Evolutionary conservation across 2,888 invertebrate species (phyloP).

Genomic region (Drosophila neutralis): DNA sequence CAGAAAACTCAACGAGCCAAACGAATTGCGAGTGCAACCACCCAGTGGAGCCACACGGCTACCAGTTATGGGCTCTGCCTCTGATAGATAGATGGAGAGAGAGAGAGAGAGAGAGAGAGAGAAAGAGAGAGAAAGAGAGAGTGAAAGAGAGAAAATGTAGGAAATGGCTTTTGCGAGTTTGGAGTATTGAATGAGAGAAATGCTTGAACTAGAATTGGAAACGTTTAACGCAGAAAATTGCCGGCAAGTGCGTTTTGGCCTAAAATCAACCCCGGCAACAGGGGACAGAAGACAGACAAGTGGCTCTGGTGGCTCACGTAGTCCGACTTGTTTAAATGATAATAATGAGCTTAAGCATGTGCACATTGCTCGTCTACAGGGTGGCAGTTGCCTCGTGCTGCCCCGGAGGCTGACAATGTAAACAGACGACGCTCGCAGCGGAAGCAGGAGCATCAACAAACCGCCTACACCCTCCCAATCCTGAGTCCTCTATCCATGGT

Average conservation of each 20-base stretch:
- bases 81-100: neutral
- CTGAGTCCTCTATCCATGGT: constrained; percentile 26
- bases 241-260: constrained; percentile 34
- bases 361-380: constrained; percentile 55
- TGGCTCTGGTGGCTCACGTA: constrained; percentile 57
- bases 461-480: constrained; percentile 50
- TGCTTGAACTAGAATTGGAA: constrained; percentile 64
- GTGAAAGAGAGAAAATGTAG: constrained; percentile 26
- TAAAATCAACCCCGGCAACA: constrained; percentile 61
- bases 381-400: constrained; percentile 47
- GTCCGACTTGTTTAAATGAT: constrained; percentile 77
- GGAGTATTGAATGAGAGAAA: constrained; percentile 28
- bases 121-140: neutral
- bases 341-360: constrained; percentile 82
- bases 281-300: constrained; percentile 33
- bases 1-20: constrained; percentile 28
- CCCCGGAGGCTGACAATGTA: constrained; percentile 65
- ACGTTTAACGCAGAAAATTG: constrained; percentile 68
- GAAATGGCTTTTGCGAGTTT: constrained; percentile 27
- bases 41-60: constrained; percentile 34
- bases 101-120: neutral
- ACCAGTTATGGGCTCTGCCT: constrained; percentile 30
- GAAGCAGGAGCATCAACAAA: constrained; percentile 51
- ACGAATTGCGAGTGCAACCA: constrained; percentile 60
- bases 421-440: constrained; percentile 50